phyloP scores from a whole-genome alignment of 1,140 invertebrate genomes.

The Orussus abietinus region DNA sequence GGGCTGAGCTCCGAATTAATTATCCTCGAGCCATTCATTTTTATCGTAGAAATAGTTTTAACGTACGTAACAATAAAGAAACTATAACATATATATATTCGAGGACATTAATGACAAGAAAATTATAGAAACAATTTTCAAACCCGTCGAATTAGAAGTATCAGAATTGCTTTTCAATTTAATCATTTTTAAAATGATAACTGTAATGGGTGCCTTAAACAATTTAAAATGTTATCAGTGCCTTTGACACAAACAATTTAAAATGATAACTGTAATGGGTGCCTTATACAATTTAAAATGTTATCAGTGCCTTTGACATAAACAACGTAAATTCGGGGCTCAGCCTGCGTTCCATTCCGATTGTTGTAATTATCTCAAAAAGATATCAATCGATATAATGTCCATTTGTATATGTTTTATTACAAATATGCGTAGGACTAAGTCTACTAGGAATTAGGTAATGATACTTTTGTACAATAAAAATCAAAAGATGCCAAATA shows the following conservation, averaged over 20 bases:
- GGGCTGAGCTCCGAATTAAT: no score
- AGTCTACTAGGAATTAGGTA: constrained; percentile 19
- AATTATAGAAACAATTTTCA: no score
- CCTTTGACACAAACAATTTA: not conserved
- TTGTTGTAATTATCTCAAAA: constrained; percentile 18
- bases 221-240: constrained; percentile 5
- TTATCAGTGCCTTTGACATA: constrained; percentile 14
- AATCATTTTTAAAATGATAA: constrained; percentile 9
- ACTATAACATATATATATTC: no score
- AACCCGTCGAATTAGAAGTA: constrained; percentile 12
- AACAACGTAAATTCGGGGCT: constrained; percentile 15
- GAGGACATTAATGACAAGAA: no score
- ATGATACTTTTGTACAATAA: constrained; percentile 40
- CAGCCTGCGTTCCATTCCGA: constrained; percentile 11
- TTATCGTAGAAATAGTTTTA: no score
- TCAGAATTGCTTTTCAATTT: constrained; percentile 9
- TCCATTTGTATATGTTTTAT: constrained; percentile 23
- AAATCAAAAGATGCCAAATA: constrained; percentile 39
- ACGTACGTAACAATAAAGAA: no score
- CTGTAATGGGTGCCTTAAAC: constrained; percentile 1
- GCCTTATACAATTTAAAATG: constrained; percentile 9
- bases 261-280: constrained; percentile 12
- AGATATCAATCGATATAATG: constrained; percentile 15
- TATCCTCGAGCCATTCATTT: no score
- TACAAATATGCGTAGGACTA: constrained; percentile 23